phyloP scores from a whole-genome alignment of 2,797 vertebrate species.

The Brachyalestes nurse region DNA sequence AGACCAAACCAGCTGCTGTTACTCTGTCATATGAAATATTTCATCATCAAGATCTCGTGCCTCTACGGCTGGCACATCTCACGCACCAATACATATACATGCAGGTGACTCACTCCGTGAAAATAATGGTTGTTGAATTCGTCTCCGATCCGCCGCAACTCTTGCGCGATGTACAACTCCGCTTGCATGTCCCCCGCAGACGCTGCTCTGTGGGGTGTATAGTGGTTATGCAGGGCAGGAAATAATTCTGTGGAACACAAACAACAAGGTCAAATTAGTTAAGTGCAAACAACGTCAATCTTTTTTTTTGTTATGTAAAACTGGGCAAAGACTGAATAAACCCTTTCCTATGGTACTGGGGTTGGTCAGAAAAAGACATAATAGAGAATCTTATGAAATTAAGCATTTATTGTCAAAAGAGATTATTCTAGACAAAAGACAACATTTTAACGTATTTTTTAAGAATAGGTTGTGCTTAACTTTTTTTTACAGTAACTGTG shows the following conservation, averaged over 20 bases:
- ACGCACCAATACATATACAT: constrained; percentile 41
- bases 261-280: constrained; percentile 11
- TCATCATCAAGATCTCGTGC: constrained; percentile 26
- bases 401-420: background rate
- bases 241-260: constrained; percentile 56
- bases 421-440: too few relatives aligned
- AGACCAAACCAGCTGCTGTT: background rate
- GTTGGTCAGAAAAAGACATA: background rate
- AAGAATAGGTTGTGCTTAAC: too few relatives aligned
- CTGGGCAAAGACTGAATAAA: background rate
- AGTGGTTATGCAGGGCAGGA: constrained; percentile 48
- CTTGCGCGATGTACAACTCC: constrained; percentile 82
- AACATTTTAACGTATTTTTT: background rate
- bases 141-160: constrained; percentile 89
- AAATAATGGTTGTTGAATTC: constrained; percentile 79
- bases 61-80: constrained; percentile 2
- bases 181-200: constrained; percentile 77
- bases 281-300: background rate
- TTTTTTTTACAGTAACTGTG: too few relatives aligned
- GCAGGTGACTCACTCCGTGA: constrained; percentile 68
- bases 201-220: constrained; percentile 68
- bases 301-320: background rate
- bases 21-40: constrained; percentile 17
- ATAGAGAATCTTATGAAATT: background rate
- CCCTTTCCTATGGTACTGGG: background rate